These are phyloP conservation scores for Muricea muricata DNA, from an alignment of 92 coral and sea anemone genomes.

Conservation along the genomic window DNA sequence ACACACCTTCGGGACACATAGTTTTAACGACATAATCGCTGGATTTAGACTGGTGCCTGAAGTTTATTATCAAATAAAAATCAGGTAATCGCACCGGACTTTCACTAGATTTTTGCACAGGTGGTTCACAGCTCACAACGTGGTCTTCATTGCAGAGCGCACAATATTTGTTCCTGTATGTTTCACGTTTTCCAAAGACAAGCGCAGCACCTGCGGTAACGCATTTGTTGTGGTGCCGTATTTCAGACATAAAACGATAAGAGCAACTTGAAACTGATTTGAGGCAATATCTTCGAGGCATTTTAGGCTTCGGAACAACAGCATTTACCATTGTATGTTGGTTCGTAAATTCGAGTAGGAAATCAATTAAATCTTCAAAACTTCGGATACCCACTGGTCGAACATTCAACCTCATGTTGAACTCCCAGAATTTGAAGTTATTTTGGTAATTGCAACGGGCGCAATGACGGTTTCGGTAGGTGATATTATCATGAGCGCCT, in stretches of 20 bases:
- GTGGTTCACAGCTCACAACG: too few relatives aligned
- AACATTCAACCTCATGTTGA: not conserved
- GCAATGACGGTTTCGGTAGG: conserved; percentile 19
- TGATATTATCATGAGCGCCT: conserved; percentile 22
- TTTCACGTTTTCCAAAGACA: too few relatives aligned
- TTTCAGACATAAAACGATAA: not conserved
- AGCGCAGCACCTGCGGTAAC: too few relatives aligned
- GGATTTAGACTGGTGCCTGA: not conserved
- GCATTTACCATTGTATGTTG: too few relatives aligned
- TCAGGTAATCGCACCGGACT: too few relatives aligned
- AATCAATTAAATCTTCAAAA: conserved; percentile 3
- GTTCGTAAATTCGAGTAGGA: not conserved
- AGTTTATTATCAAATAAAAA: not conserved
- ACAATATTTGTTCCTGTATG: too few relatives aligned
- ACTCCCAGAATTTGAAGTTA: not conserved
- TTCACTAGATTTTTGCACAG: too few relatives aligned
- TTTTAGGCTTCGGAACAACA: not conserved
- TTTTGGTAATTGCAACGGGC: conserved; percentile 23
- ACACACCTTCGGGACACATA: not conserved
- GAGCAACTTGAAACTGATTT: not conserved
- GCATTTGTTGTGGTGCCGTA: too few relatives aligned
- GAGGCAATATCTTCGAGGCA: conserved; percentile 22
- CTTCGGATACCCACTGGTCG: not conserved
- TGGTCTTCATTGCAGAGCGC: too few relatives aligned
- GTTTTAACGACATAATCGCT: not conserved